These are phyloP conservation scores for Chrysomallon squamiferum DNA, from an alignment of 1,140 invertebrate genomes.

Conservation along the genomic window DNA sequence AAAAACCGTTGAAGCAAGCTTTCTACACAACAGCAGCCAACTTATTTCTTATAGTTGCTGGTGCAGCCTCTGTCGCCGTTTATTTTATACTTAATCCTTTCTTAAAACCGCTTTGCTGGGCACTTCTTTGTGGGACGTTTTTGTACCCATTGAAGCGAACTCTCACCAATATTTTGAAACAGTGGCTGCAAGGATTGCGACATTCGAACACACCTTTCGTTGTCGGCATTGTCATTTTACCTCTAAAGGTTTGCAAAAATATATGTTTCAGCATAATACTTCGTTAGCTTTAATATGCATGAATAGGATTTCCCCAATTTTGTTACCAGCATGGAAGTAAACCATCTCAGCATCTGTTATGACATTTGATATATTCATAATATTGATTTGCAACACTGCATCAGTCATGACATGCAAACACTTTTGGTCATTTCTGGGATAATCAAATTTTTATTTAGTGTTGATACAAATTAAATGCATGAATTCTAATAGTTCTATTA, in stretches of 20 bases:
- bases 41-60: slow-evolving; percentile 55
- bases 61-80: slow-evolving; percentile 68
- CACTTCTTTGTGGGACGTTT: slow-evolving; percentile 87
- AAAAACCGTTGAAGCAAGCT: slow-evolving; percentile 74
- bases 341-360: too few relatives aligned
- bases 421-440: too few relatives aligned
- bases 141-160: slow-evolving; percentile 87
- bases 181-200: slow-evolving; percentile 71
- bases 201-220: slow-evolving; percentile 65
- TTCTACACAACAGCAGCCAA: slow-evolving; percentile 61
- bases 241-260: slow-evolving; percentile 66
- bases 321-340: too few relatives aligned
- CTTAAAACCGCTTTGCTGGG: slow-evolving; percentile 91
- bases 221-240: slow-evolving; percentile 76
- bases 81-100: slow-evolving; percentile 89
- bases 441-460: too few relatives aligned
- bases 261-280: too few relatives aligned
- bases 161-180: slow-evolving; percentile 72
- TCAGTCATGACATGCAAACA: too few relatives aligned
- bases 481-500: too few relatives aligned
- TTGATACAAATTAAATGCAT: too few relatives aligned
- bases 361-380: too few relatives aligned
- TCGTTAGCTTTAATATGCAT: too few relatives aligned
- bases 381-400: too few relatives aligned
- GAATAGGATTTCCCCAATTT: too few relatives aligned